Conservation (phyloP, 1,140 invertebrate species). For the Dysdera silvatica region DNA sequence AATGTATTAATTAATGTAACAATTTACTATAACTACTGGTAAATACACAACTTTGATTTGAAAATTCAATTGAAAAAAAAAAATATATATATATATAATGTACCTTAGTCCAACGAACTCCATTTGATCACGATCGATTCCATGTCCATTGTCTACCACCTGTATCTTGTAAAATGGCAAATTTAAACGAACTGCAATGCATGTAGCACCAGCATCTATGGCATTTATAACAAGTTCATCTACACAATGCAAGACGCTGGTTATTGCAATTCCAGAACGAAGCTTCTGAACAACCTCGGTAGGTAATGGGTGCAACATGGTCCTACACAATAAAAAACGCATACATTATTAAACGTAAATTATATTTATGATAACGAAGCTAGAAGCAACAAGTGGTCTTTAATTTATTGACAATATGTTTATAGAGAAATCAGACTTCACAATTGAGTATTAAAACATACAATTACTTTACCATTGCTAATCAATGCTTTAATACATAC, state of each 20-base stretch:
- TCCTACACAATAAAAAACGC: too few species aligned
- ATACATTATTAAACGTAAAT: too few species aligned
- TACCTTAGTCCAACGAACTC: slow-evolving; percentile 50
- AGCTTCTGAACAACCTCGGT: slow-evolving; percentile 39
- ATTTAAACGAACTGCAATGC: slow-evolving; percentile 55
- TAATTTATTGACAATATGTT: too few species aligned
- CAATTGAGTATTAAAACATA: too few species aligned
- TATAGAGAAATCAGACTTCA: too few species aligned
- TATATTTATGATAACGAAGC: too few species aligned
- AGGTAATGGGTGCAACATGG: too few species aligned
- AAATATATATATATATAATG: not conserved
- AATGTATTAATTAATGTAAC: too few species aligned
- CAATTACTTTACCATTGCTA: too few species aligned
- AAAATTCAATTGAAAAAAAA: not conserved
- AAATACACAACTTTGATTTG: not conserved
- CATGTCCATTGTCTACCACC: slow-evolving; percentile 59
- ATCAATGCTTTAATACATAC: too few species aligned
- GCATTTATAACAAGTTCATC: slow-evolving; percentile 53
- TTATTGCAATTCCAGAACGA: slow-evolving; percentile 44
- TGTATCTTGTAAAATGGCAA: slow-evolving; percentile 52
- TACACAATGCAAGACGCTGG: slow-evolving; percentile 44
- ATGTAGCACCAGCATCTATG: slow-evolving; percentile 55
- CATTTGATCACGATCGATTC: slow-evolving; percentile 50
- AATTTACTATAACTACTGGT: too few species aligned
- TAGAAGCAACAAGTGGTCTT: too few species aligned